Evolutionary conservation across 2,888 invertebrate species (phyloP).

Genomic region (Rhyacophila evoluta): DNA sequence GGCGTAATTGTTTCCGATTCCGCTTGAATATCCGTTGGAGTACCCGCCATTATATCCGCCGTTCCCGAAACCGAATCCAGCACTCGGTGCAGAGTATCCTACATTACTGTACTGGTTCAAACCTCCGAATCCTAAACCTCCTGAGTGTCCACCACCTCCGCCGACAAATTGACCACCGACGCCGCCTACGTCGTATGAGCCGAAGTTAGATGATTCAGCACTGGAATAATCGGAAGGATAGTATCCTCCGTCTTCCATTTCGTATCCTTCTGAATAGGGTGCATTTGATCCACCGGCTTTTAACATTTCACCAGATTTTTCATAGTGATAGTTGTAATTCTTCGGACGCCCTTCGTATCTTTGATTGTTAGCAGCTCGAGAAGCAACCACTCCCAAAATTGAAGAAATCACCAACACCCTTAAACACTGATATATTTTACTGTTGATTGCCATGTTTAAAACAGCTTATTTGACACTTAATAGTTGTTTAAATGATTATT

Average conservation of each 20-base stretch:
- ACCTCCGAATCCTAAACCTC: constrained; percentile 44
- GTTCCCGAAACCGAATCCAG: constrained; percentile 58
- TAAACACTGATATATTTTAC: constrained; percentile 42
- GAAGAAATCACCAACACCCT: constrained; percentile 41
- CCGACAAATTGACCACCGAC: constrained; percentile 47
- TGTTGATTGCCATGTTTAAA: constrained; percentile 27
- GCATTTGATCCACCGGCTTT: constrained; percentile 60
- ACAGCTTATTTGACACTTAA: background rate
- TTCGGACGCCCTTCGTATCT: constrained; percentile 38
- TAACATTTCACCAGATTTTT: constrained; percentile 61
- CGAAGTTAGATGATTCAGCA: constrained; percentile 57
- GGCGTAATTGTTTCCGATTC: constrained; percentile 59
- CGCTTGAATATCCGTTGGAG: constrained; percentile 50
- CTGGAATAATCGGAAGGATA: constrained; percentile 61
- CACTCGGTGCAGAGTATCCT: constrained; percentile 57
- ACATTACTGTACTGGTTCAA: constrained; percentile 41
- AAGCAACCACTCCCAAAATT: constrained; percentile 34
- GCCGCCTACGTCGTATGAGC: constrained; percentile 57
- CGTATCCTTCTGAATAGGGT: constrained; percentile 67
- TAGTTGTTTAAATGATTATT: constrained; percentile 26
- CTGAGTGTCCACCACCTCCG: constrained; percentile 45
- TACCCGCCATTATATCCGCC: constrained; percentile 55
- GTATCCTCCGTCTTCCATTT: constrained; percentile 72
- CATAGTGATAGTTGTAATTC: constrained; percentile 60
- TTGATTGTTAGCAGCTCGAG: background rate